phyloP scores from a whole-genome alignment of 2,888 invertebrate genomes.

The Sipha maydis region DNA sequence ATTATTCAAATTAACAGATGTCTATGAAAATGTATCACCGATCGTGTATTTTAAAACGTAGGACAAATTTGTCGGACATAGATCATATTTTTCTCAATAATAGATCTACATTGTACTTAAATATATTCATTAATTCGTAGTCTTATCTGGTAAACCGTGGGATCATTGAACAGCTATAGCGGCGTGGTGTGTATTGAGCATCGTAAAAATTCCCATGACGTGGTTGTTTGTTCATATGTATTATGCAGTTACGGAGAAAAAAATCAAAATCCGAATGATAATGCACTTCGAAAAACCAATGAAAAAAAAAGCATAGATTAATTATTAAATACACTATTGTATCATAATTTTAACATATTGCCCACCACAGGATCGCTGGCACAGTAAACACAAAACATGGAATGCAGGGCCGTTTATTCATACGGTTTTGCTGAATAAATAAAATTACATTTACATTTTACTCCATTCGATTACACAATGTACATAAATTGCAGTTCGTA shows the following conservation, averaged over 20 bases:
- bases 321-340: not conserved
- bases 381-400: not conserved
- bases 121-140: not conserved
- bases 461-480: not conserved
- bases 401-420: not conserved
- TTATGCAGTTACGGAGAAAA: not conserved
- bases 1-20: too few relatives aligned
- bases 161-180: not conserved
- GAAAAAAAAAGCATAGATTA: not conserved
- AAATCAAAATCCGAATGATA: not conserved
- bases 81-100: conserved; percentile 28
- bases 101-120: not conserved
- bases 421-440: not conserved
- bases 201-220: not conserved
- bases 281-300: not conserved
- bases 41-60: too few relatives aligned
- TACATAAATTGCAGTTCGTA: not conserved
- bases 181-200: not conserved
- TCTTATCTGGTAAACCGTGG: conserved; percentile 24
- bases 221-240: not conserved
- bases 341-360: not conserved
- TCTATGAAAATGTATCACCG: too few relatives aligned
- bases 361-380: not conserved
- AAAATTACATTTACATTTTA: not conserved
- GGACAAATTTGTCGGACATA: not conserved